Evolutionary conservation across 2,113 vertebrate species (phyloP).

Genomic region (Xenopus borealis): DNA sequence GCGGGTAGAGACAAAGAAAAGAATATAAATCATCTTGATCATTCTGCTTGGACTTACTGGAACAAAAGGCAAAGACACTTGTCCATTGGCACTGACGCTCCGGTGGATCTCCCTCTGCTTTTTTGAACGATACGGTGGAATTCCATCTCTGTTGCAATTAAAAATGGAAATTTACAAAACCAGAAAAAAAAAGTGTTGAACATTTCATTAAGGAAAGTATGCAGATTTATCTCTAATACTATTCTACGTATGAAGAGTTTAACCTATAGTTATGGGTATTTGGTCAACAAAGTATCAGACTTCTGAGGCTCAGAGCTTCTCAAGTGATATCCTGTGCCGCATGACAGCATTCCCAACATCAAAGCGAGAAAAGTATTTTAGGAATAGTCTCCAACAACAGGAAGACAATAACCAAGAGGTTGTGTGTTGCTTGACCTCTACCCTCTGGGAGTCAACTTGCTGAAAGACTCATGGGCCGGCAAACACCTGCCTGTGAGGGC

Average conservation of each 20-base stretch:
- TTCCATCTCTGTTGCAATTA: slow-evolving; percentile 78
- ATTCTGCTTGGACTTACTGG: slow-evolving; percentile 71
- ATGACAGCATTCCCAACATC: no score
- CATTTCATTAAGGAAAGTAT: no score
- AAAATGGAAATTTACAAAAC: no score
- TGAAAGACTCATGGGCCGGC: slow-evolving; percentile 24
- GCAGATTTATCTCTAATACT: no score
- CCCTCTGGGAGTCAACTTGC: slow-evolving; percentile 36
- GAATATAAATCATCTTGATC: no score
- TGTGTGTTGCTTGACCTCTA: slow-evolving; percentile 33
- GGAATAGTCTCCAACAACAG: slow-evolving; percentile 32
- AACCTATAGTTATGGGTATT: no score
- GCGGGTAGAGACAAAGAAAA: no score
- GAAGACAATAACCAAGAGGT: slow-evolving; percentile 33
- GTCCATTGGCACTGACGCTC: slow-evolving; percentile 94
- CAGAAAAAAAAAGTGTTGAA: neutral
- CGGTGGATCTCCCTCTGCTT: slow-evolving; percentile 97
- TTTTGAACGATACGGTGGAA: slow-evolving; percentile 92
- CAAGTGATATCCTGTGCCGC: no score
- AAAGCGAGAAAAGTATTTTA: no score
- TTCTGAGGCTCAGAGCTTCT: no score
- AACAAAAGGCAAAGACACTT: slow-evolving; percentile 94
- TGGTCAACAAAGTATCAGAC: no score
- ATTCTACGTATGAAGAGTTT: no score
- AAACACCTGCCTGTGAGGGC: slow-evolving; percentile 30